Conservation (phyloP, 2,113 vertebrate genomes). For the Pao palembangensis region DNA sequence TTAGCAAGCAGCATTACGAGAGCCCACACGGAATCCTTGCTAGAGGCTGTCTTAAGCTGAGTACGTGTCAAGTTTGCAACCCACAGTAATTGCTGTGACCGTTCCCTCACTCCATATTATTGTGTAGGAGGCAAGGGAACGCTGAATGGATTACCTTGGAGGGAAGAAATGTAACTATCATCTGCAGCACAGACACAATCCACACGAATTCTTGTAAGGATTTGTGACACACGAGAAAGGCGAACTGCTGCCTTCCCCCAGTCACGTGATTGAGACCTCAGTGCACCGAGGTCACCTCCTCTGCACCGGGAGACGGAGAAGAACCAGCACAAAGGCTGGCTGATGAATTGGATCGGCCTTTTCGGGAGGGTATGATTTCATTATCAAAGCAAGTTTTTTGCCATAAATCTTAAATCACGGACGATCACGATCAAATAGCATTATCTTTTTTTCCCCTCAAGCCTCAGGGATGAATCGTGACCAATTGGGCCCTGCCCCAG, state of each 20-base stretch:
- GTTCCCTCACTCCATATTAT: slow-evolving; percentile 47
- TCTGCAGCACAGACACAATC: slow-evolving; percentile 43
- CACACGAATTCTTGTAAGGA: slow-evolving; percentile 44
- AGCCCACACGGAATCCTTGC: slow-evolving; percentile 42
- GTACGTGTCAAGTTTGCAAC: slow-evolving; percentile 59
- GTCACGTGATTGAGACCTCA: slow-evolving; percentile 3
- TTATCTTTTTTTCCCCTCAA: not conserved
- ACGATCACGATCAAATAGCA: slow-evolving; percentile 34
- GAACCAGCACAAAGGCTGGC: slow-evolving; percentile 2
- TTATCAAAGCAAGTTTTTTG: no score
- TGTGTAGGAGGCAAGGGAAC: slow-evolving; percentile 47
- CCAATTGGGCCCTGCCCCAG: slow-evolving; percentile 3
- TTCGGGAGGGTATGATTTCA: no score
- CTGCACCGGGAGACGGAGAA: not conserved
- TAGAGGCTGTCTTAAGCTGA: slow-evolving; percentile 48
- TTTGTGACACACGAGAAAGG: slow-evolving; percentile 34
- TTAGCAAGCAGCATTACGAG: slow-evolving; percentile 40
- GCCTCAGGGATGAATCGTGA: slow-evolving; percentile 18
- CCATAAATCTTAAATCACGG: slow-evolving; percentile 14
- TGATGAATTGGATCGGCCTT: not conserved
- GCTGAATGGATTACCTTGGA: slow-evolving; percentile 53
- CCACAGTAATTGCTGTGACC: slow-evolving; percentile 57
- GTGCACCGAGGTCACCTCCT: slow-evolving; percentile 24
- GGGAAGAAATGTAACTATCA: slow-evolving; percentile 33
- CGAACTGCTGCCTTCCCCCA: slow-evolving; percentile 17